These are phyloP conservation scores for Pterostichus madidus DNA, from an alignment of 2,888 invertebrate genomes.

Conservation along the genomic window DNA sequence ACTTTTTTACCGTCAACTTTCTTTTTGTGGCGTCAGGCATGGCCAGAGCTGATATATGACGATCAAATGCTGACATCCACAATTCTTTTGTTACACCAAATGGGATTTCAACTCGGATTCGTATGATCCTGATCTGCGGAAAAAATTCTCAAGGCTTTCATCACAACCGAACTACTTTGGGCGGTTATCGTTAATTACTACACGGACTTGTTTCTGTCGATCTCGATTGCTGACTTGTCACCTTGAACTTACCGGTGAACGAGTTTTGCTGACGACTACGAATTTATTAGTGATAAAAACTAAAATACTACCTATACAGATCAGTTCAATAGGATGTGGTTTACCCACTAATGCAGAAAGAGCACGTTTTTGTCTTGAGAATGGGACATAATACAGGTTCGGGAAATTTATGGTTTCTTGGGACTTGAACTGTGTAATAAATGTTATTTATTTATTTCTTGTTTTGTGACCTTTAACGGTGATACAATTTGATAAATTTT, in stretches of 20 bases:
- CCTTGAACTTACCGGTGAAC: slow-evolving; percentile 12
- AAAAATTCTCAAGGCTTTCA: slow-evolving; percentile 37
- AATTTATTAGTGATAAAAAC: background rate
- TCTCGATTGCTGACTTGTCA: background rate
- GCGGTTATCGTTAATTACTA: slow-evolving; percentile 40
- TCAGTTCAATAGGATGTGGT: background rate
- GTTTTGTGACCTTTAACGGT: background rate
- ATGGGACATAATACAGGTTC: slow-evolving; percentile 1
- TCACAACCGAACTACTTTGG: slow-evolving; percentile 23
- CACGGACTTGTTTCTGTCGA: background rate
- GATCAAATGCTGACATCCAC: slow-evolving; percentile 66
- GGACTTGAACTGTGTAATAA: background rate
- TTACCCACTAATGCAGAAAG: background rate
- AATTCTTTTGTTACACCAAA: slow-evolving; percentile 64
- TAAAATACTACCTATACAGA: background rate
- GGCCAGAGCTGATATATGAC: slow-evolving; percentile 61
- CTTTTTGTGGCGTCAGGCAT: slow-evolving; percentile 60
- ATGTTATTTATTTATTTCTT: background rate
- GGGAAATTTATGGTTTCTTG: background rate
- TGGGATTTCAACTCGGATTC: slow-evolving; percentile 47
- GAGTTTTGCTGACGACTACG: background rate
- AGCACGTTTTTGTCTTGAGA: background rate
- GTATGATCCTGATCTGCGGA: slow-evolving; percentile 38
- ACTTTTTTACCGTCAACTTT: slow-evolving; percentile 61
- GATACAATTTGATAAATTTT: background rate